Conservation (phyloP, 2,113 vertebrate species). For the Sakesphorus luctuosus region DNA sequence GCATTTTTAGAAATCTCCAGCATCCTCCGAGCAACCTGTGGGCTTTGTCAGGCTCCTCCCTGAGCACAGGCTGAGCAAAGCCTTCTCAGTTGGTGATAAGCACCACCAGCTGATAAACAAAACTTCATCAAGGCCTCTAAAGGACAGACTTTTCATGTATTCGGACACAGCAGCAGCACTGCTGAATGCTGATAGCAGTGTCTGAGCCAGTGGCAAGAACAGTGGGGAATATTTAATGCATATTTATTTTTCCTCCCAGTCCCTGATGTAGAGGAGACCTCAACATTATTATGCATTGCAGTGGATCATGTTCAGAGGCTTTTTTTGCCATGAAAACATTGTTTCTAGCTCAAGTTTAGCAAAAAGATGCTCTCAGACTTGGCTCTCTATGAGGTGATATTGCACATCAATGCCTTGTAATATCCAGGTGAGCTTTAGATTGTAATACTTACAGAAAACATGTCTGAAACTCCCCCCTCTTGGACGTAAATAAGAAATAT, state of each 20-base stretch:
- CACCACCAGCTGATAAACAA: neutral
- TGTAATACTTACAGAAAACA: neutral
- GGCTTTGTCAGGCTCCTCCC: neutral
- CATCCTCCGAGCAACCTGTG: neutral
- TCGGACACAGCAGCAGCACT: neutral
- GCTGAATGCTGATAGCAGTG: neutral
- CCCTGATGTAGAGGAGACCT: neutral
- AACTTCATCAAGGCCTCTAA: neutral
- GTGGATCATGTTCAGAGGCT: accelerated
- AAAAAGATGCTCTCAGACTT: neutral
- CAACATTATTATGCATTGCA: neutral
- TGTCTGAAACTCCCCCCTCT: neutral
- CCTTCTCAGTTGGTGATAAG: neutral
- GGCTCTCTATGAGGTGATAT: neutral
- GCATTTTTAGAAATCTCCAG: neutral
- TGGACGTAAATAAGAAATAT: neutral
- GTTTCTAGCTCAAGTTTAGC: neutral
- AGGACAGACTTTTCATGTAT: neutral
- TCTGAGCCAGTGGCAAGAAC: neutral
- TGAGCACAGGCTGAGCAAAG: neutral
- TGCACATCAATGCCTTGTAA: neutral
- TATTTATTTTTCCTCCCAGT: neutral
- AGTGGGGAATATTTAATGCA: neutral
- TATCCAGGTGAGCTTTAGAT: neutral
- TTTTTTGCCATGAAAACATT: neutral